Percentiles rank a stretch among this genome's conserved stretches.
Conservation (phyloP, 37 sponge, comb jelly and placozoan genomes). For the Axinella damicornis region DNA sequence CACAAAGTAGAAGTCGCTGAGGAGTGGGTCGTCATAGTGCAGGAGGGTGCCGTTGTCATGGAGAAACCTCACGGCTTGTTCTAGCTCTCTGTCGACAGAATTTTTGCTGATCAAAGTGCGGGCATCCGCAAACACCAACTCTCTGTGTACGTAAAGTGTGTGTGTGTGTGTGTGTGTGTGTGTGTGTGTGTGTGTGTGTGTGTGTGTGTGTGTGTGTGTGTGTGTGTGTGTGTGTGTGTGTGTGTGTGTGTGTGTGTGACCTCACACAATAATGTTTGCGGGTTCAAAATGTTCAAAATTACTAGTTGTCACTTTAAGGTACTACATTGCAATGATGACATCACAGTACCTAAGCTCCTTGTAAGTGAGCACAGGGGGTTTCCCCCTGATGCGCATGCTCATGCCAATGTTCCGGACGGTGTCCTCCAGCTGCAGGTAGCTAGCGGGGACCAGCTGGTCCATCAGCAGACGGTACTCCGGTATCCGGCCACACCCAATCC, state of each 20-base stretch:
- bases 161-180: slow-evolving; percentile 21
- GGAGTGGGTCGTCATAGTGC: slow-evolving; percentile 86
- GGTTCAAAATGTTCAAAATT: too few species aligned
- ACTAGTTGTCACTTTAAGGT: too few species aligned
- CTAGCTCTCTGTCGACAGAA: slow-evolving; percentile 74
- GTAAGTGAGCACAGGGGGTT: slow-evolving; percentile 75
- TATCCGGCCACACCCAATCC: slow-evolving; percentile 64
- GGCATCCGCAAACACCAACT: slow-evolving; percentile 61
- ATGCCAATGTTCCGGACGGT: slow-evolving; percentile 66
- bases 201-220: slow-evolving; percentile 26
- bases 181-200: slow-evolving; percentile 13
- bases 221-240: slow-evolving; percentile 53
- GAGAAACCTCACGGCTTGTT: slow-evolving; percentile 86
- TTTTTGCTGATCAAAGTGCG: slow-evolving; percentile 54
- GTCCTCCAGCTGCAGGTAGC: slow-evolving; percentile 90
- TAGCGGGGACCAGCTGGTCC: slow-evolving; percentile 89
- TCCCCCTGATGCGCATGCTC: slow-evolving; percentile 18
- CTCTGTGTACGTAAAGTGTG: slow-evolving; percentile 32
- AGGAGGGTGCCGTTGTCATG: slow-evolving; percentile 89
- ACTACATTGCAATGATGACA: too few species aligned
- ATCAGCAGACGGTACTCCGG: slow-evolving; percentile 75
- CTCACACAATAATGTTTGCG: too few species aligned
- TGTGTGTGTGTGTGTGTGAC: slow-evolving; percentile 12
- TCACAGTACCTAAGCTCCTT: slow-evolving; percentile 62
- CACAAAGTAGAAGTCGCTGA: slow-evolving; percentile 87